Conservation (phyloP, 2,797 vertebrate genomes). For the Chelonia mydas region DNA sequence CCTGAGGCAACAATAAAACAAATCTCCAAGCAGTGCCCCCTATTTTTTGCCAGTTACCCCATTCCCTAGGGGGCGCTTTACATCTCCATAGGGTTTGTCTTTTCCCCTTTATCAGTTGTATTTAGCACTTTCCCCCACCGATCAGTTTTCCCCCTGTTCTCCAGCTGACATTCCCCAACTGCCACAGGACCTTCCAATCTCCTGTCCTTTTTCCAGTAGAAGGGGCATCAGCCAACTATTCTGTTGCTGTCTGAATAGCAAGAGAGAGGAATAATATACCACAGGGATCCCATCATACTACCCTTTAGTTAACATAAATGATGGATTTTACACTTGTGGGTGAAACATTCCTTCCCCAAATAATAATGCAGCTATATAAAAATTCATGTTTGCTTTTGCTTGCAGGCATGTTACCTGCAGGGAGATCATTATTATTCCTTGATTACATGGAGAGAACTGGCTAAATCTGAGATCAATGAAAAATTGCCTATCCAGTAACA, state of each 20-base stretch:
- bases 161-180: neutral
- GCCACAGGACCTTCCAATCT: neutral
- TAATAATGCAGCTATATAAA: neutral
- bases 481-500: neutral
- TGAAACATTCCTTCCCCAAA: neutral
- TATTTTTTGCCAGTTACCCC: neutral
- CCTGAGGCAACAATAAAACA: neutral
- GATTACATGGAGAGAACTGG: neutral
- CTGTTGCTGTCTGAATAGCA: neutral
- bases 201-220: neutral
- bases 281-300: rapidly evolving
- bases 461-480: rapidly evolving
- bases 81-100: neutral
- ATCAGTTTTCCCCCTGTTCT: neutral
- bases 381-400: neutral
- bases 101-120: neutral
- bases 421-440: rapidly evolving
- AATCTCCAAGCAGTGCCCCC: neutral
- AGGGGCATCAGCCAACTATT: neutral
- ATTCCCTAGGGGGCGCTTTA: neutral
- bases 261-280: neutral
- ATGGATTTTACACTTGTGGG: rapidly evolving
- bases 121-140: neutral
- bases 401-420: neutral
- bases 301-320: rapidly evolving